Evolutionary conservation across 2,888 invertebrate genomes (phyloP).

Genomic region (Artemia sp.): DNA sequence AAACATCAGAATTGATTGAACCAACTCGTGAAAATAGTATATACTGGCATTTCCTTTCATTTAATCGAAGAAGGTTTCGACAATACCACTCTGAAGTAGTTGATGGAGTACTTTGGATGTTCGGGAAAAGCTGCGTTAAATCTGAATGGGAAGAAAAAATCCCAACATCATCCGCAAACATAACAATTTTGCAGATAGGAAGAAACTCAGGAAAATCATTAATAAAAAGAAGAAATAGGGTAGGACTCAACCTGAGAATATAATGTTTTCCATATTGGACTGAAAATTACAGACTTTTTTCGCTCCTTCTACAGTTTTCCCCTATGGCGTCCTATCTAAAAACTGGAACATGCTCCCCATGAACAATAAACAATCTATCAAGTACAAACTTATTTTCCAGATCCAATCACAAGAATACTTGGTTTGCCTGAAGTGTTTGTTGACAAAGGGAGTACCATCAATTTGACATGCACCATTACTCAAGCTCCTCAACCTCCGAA

Average conservation of each 20-base stretch:
- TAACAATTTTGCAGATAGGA: too few relatives aligned
- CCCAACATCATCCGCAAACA: too few relatives aligned
- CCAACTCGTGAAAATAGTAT: too few relatives aligned
- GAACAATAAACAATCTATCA: not conserved
- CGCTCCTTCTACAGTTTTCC: not conserved
- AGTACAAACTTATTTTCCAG: slow-evolving; percentile 9
- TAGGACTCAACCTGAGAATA: not conserved
- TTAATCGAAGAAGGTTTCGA: too few relatives aligned
- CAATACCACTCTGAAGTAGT: too few relatives aligned
- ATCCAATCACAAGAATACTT: slow-evolving; percentile 22
- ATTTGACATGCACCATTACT: slow-evolving; percentile 23
- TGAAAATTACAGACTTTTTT: not conserved
- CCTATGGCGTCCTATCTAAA: not conserved
- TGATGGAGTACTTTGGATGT: too few relatives aligned
- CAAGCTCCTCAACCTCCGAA: slow-evolving; percentile 22
- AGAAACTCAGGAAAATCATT: too few relatives aligned
- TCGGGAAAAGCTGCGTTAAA: too few relatives aligned
- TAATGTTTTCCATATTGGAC: not conserved
- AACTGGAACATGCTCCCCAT: not conserved
- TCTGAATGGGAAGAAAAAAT: too few relatives aligned
- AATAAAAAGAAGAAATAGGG: too few relatives aligned
- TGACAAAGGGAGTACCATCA: slow-evolving; percentile 24
- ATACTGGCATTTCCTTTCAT: too few relatives aligned
- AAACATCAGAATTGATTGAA: too few relatives aligned
- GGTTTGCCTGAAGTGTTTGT: slow-evolving; percentile 23